A percentile compares a stretch with the other conserved stretches of the same genome.
Conservation (phyloP, 53 echinoderm and acorn worm species). For the Holothuria leucospilota region DNA sequence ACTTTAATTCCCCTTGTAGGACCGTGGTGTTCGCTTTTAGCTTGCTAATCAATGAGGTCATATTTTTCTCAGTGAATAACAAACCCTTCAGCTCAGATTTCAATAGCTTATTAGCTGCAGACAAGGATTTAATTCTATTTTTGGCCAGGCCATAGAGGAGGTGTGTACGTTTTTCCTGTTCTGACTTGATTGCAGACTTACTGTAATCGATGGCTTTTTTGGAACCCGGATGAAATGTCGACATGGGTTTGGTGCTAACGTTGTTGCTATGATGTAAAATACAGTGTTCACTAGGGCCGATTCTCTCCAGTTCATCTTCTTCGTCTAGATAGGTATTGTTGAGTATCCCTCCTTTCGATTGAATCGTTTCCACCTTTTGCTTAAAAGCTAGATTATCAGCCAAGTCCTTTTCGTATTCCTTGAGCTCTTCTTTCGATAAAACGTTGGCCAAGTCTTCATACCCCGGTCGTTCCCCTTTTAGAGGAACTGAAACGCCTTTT, state of each 20-base stretch:
- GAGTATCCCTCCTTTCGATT: too few relatives aligned
- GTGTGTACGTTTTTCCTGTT: background rate
- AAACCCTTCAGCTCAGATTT: background rate
- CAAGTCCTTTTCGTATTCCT: too few relatives aligned
- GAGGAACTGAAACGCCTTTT: too few relatives aligned
- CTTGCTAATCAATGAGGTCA: background rate
- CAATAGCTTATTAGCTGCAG: background rate
- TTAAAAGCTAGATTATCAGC: too few relatives aligned
- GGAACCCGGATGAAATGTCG: background rate
- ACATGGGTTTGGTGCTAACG: background rate
- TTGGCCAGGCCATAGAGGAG: background rate
- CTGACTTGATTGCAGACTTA: background rate
- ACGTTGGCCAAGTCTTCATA: too few relatives aligned
- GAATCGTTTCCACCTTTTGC: too few relatives aligned
- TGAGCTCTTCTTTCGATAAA: too few relatives aligned
- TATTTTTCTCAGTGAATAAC: background rate
- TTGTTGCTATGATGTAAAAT: too few relatives aligned
- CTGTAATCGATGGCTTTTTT: background rate
- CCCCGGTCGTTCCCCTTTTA: too few relatives aligned
- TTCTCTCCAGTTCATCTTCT: too few relatives aligned
- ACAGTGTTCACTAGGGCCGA: too few relatives aligned
- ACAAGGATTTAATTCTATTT: background rate
- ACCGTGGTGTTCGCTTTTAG: background rate
- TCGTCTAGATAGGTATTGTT: too few relatives aligned
- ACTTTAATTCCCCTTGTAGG: background rate